phyloP scores from a whole-genome alignment of 2,888 invertebrate species.

The Ophonus ardosiacus region DNA sequence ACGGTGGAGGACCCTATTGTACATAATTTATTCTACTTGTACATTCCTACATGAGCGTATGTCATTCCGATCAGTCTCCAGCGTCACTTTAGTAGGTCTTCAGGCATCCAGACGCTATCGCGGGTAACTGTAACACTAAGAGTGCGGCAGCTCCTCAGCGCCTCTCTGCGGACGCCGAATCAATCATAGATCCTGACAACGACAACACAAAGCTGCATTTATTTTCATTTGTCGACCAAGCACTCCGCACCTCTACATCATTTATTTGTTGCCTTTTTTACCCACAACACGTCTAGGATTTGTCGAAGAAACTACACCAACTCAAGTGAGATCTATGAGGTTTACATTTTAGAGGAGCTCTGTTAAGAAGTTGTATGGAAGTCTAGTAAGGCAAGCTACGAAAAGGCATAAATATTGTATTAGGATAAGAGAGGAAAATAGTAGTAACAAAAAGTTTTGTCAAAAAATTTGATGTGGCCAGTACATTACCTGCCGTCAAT shows the following conservation, averaged over 20 bases:
- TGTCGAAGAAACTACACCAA: neutral
- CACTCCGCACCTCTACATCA: conserved; percentile 15
- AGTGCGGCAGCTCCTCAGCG: neutral
- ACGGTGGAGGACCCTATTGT: no score
- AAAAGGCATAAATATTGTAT: neutral
- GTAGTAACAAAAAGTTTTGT: no score
- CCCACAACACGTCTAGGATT: neutral
- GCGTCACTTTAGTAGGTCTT: neutral
- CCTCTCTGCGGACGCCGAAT: conserved; percentile 40
- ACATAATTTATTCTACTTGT: no score
- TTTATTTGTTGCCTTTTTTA: conserved; percentile 33
- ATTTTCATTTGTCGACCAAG: conserved; percentile 53
- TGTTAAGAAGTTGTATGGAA: neutral
- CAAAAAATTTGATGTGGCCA: no score
- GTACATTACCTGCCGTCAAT: no score
- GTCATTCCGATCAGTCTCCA: neutral
- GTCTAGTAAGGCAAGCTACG: neutral
- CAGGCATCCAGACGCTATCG: neutral
- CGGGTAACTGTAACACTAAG: neutral
- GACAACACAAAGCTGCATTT: conserved; percentile 39
- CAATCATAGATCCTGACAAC: conserved; percentile 57
- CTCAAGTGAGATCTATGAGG: neutral
- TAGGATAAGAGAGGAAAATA: no score
- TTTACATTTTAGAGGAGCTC: neutral
- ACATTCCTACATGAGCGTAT: neutral